Percentiles rank a stretch among this genome's conserved stretches.
Conservation (phyloP, 2,113 vertebrate genomes). For the Grus americana region DNA sequence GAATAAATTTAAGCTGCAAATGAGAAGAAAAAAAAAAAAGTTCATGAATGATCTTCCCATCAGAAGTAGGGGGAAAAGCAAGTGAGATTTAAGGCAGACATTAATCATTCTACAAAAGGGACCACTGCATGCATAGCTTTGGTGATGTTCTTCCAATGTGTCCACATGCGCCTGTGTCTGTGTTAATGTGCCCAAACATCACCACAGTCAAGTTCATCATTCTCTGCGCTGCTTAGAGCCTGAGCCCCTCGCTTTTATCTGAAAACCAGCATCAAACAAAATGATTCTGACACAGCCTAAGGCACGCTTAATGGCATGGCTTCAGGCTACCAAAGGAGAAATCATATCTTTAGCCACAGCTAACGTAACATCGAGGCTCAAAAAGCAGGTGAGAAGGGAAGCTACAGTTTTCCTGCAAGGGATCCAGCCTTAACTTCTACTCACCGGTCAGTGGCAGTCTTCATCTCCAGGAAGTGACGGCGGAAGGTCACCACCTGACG, state of each 20-base stretch:
- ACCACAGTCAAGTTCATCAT: neutral
- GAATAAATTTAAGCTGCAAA: neutral
- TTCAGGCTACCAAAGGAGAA: neutral
- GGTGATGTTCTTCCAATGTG: neutral
- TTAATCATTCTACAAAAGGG: neutral
- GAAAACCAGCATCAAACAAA: neutral
- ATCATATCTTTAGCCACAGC: neutral
- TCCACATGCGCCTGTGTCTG: neutral
- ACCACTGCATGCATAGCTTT: neutral
- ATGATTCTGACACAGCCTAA: neutral
- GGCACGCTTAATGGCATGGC: neutral
- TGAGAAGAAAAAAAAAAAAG: neutral
- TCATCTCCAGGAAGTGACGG: constrained; percentile 82
- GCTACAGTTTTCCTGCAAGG: neutral
- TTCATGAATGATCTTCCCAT: neutral
- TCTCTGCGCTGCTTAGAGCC: neutral
- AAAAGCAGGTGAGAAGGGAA: neutral
- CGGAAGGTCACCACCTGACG: constrained; percentile 81
- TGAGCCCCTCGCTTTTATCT: neutral
- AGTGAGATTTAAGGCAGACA: neutral
- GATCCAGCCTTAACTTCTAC: neutral
- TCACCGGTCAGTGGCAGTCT: constrained; percentile 89
- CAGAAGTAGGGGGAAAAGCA: neutral
- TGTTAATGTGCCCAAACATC: neutral
- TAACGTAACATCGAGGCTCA: accelerated